Conservation (phyloP, 1,140 invertebrate species). For the Anadara kagoshimensis region DNA sequence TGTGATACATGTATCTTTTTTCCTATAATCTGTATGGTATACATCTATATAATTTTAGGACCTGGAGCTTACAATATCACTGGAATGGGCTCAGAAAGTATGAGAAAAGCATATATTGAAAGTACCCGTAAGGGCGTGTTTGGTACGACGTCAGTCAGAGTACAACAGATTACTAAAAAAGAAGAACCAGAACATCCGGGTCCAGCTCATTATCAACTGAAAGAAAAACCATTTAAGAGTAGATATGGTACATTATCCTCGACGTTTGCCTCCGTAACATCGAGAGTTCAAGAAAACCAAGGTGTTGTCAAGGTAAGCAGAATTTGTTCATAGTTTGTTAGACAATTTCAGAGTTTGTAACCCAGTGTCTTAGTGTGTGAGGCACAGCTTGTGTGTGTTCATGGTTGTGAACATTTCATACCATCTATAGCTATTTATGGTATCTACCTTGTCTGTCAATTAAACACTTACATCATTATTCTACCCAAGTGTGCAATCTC, state of each 20-base stretch:
- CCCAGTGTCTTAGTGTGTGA: too few species aligned
- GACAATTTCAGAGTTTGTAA: too few species aligned
- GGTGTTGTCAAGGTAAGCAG: slow-evolving; percentile 6
- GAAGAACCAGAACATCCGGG: slow-evolving; percentile 64
- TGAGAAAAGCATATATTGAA: slow-evolving; percentile 70
- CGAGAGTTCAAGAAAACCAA: slow-evolving; percentile 7
- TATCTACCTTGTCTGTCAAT: too few species aligned
- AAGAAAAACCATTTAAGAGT: slow-evolving; percentile 59
- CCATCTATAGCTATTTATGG: too few species aligned
- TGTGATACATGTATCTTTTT: too few species aligned
- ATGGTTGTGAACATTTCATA: too few species aligned
- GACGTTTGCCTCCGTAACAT: slow-evolving; percentile 67
- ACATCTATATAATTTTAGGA: slow-evolving; percentile 48
- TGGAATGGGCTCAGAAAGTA: slow-evolving; percentile 71
- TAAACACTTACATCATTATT: too few species aligned
- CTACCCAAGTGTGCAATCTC: too few species aligned
- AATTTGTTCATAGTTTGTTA: background rate
- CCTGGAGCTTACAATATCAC: slow-evolving; percentile 71
- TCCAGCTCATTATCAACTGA: slow-evolving; percentile 65
- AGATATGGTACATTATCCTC: slow-evolving; percentile 58
- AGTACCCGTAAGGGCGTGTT: slow-evolving; percentile 68
- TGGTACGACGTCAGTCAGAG: slow-evolving; percentile 63
- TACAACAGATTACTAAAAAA: slow-evolving; percentile 53
- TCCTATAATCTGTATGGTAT: background rate
- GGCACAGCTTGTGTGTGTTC: too few species aligned